Percentiles rank a stretch among this genome's conserved stretches.
Evolutionary conservation across 2,797 vertebrate genomes (phyloP).

Genomic region (Enoplosus armatus): DNA sequence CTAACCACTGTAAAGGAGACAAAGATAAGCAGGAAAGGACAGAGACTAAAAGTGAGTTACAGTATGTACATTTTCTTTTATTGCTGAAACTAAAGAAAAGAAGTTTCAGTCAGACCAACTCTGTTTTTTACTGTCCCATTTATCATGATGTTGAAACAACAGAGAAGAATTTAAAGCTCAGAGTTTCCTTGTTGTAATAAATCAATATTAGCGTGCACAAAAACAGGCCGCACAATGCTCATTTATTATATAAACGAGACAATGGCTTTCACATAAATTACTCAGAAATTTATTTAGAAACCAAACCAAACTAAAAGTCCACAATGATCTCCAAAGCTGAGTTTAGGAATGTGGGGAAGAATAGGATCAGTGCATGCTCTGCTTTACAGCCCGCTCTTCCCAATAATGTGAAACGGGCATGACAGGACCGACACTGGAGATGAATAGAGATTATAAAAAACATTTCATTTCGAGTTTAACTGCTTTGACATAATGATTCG

Average conservation of each 20-base stretch:
- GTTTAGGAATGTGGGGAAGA: not conserved
- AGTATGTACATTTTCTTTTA: not conserved
- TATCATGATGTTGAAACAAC: slow-evolving; percentile 32
- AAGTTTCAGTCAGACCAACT: not conserved
- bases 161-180: slow-evolving; percentile 16
- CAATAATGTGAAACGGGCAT: slow-evolving; percentile 31
- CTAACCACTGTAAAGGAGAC: slow-evolving; percentile 90
- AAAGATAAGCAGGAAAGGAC: slow-evolving; percentile 7
- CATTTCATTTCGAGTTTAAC: slow-evolving; percentile 53
- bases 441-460: slow-evolving; percentile 50
- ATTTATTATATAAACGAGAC: slow-evolving; percentile 49
- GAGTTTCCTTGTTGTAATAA: slow-evolving; percentile 45
- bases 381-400: slow-evolving; percentile 22
- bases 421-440: slow-evolving; percentile 32
- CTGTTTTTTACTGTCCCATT: slow-evolving; percentile 22
- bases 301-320: not conserved
- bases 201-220: slow-evolving; percentile 50
- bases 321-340: slow-evolving; percentile 13
- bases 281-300: slow-evolving; percentile 36
- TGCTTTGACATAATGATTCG: slow-evolving; percentile 41
- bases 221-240: slow-evolving; percentile 9
- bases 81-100: slow-evolving; percentile 14
- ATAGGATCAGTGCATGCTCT: slow-evolving; percentile 36
- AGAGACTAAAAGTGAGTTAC: not conserved
- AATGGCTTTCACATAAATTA: slow-evolving; percentile 41